Percentiles rank a stretch among this genome's conserved stretches.
Evolutionary conservation across 1,140 invertebrate species (phyloP).

Genomic region (Rhagoletis pomonella): DNA sequence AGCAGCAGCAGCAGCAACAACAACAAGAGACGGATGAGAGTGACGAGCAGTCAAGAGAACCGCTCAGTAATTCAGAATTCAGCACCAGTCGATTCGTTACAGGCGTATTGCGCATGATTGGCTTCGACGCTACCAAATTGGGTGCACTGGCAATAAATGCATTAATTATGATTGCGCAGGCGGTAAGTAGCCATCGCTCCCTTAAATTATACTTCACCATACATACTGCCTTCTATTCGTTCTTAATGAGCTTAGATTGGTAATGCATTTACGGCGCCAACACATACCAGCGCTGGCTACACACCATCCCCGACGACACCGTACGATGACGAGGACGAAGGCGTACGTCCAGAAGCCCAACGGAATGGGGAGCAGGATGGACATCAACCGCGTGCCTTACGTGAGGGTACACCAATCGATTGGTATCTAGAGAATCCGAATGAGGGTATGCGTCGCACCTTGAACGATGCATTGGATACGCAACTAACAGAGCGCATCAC

Average conservation of each 20-base stretch:
- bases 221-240: not conserved
- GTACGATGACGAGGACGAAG: not conserved
- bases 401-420: conserved; percentile 74
- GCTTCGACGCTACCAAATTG: conserved; percentile 83
- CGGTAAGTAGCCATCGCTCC: conserved; percentile 77
- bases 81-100: conserved; percentile 75
- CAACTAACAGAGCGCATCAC: conserved; percentile 77
- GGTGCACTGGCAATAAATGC: conserved; percentile 87
- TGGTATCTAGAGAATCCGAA: conserved; percentile 76
- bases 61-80: conserved; percentile 55
- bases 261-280: conserved; percentile 60
- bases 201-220: not conserved
- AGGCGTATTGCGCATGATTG: conserved; percentile 82
- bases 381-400: conserved; percentile 63
- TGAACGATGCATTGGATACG: conserved; percentile 77
- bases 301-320: not conserved
- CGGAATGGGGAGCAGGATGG: conserved; percentile 60
- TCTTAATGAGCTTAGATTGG: conserved; percentile 61
- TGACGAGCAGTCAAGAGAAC: not conserved
- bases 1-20: conserved; percentile 45
- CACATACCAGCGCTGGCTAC: conserved; percentile 33
- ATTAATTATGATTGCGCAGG: conserved; percentile 87
- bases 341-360: conserved; percentile 63
- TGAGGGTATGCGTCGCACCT: conserved; percentile 76
- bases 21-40: conserved; percentile 21